These are phyloP conservation scores for Orestias chungarensis DNA, from an alignment of 2,797 vertebrate species.

Conservation along the genomic window DNA sequence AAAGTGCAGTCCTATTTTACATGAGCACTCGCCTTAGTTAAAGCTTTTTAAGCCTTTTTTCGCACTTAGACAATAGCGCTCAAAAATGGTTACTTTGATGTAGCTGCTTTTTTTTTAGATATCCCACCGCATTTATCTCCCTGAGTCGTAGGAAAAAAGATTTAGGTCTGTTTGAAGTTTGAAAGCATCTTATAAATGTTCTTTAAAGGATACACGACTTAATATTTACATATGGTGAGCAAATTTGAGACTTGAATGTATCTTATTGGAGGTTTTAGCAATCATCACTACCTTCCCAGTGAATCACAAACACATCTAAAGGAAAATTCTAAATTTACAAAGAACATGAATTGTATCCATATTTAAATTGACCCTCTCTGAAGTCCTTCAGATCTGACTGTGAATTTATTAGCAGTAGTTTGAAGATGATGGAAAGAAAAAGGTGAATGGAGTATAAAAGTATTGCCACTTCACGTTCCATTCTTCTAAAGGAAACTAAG, in stretches of 20 bases:
- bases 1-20: conserved; percentile 35
- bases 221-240: neutral
- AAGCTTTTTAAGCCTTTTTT: conserved; percentile 11
- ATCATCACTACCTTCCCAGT: neutral
- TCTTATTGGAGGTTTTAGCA: neutral
- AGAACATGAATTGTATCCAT: neutral
- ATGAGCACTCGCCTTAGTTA: conserved; percentile 5
- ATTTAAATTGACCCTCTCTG: neutral
- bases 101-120: neutral
- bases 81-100: conserved; percentile 6
- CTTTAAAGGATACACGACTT: neutral
- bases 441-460: too few relatives aligned
- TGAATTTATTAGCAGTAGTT: too few relatives aligned
- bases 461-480: too few relatives aligned
- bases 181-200: neutral
- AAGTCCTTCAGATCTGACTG: too few relatives aligned
- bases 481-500: too few relatives aligned
- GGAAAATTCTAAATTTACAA: neutral
- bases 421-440: too few relatives aligned
- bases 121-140: neutral
- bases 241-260: neutral
- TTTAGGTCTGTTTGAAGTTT: neutral
- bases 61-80: neutral
- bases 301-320: neutral
- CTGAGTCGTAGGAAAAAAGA: neutral